Percentiles rank a stretch among this genome's conserved stretches.
Conservation (phyloP, 2,113 vertebrate genomes). For the Guaruba guarouba region DNA sequence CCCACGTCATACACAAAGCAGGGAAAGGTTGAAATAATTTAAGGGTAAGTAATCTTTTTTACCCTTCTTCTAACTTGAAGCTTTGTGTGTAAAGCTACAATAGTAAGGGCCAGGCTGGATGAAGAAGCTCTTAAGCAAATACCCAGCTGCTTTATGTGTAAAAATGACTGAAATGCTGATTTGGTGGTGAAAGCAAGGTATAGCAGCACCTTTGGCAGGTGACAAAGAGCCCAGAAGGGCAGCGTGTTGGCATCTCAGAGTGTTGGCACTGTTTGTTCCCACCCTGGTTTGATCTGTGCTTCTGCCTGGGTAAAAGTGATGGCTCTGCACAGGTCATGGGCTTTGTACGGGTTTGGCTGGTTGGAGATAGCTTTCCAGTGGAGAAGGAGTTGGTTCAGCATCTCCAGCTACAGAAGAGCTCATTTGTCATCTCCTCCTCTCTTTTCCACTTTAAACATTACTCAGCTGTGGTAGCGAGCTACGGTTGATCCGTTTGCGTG, state of each 20-base stretch:
- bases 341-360: neutral
- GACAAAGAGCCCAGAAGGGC: neutral
- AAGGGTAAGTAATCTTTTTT: conserved; percentile 51
- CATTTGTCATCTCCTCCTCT: neutral
- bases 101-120: neutral
- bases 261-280: neutral
- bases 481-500: neutral
- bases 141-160: neutral
- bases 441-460: neutral
- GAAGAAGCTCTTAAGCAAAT: neutral
- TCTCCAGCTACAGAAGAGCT: neutral
- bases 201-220: neutral
- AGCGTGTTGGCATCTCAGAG: neutral
- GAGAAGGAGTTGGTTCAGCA: neutral
- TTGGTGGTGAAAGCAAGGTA: neutral
- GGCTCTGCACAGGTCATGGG: accelerated
- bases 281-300: neutral
- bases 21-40: conserved; percentile 59
- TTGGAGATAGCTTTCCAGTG: neutral
- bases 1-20: conserved; percentile 35
- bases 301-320: neutral
- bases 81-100: neutral
- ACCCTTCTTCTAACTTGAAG: neutral
- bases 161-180: neutral
- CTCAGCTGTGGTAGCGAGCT: neutral